Evolutionary conservation across 2,888 invertebrate genomes (phyloP).

Genomic region (Epsilonema sp.): DNA sequence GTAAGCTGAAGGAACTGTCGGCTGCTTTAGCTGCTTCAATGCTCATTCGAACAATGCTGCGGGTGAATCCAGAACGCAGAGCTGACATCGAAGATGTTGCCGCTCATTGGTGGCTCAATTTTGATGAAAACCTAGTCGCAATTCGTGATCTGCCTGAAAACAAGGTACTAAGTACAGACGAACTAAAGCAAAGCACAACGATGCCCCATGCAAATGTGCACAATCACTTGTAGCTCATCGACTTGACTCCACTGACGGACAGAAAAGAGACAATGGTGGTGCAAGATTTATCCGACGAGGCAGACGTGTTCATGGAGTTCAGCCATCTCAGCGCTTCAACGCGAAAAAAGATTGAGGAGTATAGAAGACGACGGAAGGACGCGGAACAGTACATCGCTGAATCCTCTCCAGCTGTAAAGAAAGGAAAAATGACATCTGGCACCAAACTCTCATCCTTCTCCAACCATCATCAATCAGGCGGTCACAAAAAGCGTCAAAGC

Average conservation of each 20-base stretch:
- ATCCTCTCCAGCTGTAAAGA: constrained; percentile 12
- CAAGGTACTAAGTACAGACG: no score
- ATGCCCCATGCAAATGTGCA: no score
- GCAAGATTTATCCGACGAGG: constrained; percentile 26
- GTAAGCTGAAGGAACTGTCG: no score
- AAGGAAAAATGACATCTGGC: background rate
- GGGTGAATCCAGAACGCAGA: constrained; percentile 66
- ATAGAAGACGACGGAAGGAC: constrained; percentile 25
- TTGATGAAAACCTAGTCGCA: constrained; percentile 24
- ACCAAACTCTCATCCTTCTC: no score
- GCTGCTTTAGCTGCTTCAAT: constrained; percentile 61
- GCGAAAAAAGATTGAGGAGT: constrained; percentile 17
- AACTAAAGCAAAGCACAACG: no score
- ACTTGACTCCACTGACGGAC: constrained; percentile 26
- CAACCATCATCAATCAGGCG: no score
- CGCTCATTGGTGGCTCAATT: constrained; percentile 87
- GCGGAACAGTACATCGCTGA: constrained; percentile 27
- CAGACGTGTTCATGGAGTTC: constrained; percentile 29
- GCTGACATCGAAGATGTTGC: constrained; percentile 85
- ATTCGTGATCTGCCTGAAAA: constrained; percentile 28
- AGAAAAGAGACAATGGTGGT: constrained; percentile 26
- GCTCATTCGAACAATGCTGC: constrained; percentile 77
- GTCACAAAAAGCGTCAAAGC: no score
- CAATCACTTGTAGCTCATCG: constrained; percentile 20
- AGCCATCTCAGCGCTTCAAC: constrained; percentile 18